Percentiles rank a stretch among this genome's conserved stretches.
These are phyloP conservation scores for Bucorvus abyssinicus DNA, from an alignment of 2,797 vertebrate genomes.

Conservation along the genomic window DNA sequence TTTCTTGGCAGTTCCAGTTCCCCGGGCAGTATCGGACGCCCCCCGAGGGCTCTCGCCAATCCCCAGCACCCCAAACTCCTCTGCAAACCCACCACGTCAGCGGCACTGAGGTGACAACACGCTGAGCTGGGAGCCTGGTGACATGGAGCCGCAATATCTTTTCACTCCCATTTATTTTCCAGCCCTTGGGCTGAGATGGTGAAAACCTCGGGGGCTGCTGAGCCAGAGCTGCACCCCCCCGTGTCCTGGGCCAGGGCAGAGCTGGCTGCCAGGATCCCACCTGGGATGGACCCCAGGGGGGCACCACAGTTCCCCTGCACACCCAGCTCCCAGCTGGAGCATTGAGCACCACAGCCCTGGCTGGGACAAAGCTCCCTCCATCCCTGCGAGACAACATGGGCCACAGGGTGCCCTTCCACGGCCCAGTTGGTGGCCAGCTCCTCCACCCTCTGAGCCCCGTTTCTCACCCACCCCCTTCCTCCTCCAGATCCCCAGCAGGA, in stretches of 20 bases:
- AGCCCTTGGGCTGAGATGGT: not conserved
- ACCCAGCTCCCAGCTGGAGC: not conserved
- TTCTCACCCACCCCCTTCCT: not conserved
- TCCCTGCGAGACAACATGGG: fast-evolving
- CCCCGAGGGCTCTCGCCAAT: not conserved
- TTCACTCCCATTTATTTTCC: not conserved
- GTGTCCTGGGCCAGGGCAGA: not conserved
- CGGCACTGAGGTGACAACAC: fast-evolving
- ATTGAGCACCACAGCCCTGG: fast-evolving
- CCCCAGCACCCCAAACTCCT: not conserved
- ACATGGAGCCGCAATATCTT: fast-evolving
- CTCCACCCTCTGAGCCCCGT: not conserved
- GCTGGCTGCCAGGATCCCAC: not conserved
- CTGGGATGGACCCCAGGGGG: fast-evolving
- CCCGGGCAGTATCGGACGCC: not conserved
- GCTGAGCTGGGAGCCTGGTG: fast-evolving
- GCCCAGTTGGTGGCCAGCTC: not conserved
- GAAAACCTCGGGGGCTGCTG: not conserved
- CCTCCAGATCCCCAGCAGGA: not conserved
- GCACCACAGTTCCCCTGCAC: not conserved
- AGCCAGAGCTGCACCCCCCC: not conserved
- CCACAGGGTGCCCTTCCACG: fast-evolving
- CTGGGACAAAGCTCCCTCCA: not conserved
- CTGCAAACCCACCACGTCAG: fast-evolving
- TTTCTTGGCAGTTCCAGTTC: fast-evolving